Conservation (phyloP, 2,888 invertebrate species). For the Ctena decussata region DNA sequence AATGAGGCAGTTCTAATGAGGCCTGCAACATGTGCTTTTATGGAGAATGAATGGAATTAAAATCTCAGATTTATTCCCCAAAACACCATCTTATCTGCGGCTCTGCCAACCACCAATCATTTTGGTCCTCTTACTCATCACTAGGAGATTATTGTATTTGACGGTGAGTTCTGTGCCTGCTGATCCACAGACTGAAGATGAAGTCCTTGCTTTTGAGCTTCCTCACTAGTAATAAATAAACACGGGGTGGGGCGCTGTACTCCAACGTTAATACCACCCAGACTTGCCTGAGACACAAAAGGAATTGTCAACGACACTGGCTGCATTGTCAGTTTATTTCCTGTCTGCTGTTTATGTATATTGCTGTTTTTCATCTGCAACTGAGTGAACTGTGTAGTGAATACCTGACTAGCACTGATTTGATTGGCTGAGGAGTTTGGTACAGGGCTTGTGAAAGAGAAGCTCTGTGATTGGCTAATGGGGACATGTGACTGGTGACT, state of each 20-base stretch:
- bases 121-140: conserved; percentile 11
- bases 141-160: conserved; percentile 57
- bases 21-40: too few relatives aligned
- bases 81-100: too few relatives aligned
- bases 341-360: conserved; percentile 67
- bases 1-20: too few relatives aligned
- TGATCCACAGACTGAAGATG: conserved; percentile 67
- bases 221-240: conserved; percentile 75
- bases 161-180: conserved; percentile 49
- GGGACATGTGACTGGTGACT: conserved; percentile 54
- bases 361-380: conserved; percentile 73
- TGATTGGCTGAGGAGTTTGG: conserved; percentile 49
- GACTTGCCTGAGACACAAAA: conserved; percentile 65
- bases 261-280: conserved; percentile 61
- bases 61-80: too few relatives aligned
- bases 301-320: conserved; percentile 79
- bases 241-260: conserved; percentile 70
- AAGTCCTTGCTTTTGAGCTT: conserved; percentile 70
- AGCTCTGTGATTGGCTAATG: conserved; percentile 57
- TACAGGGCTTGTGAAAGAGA: conserved; percentile 42
- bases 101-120: not conserved
- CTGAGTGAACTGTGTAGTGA: conserved; percentile 75
- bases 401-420: conserved; percentile 66
- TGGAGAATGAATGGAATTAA: too few relatives aligned
- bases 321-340: conserved; percentile 77